These are phyloP conservation scores for Okapia johnstoni DNA, from an alignment of 2,113 vertebrate species.

Conservation along the genomic window DNA sequence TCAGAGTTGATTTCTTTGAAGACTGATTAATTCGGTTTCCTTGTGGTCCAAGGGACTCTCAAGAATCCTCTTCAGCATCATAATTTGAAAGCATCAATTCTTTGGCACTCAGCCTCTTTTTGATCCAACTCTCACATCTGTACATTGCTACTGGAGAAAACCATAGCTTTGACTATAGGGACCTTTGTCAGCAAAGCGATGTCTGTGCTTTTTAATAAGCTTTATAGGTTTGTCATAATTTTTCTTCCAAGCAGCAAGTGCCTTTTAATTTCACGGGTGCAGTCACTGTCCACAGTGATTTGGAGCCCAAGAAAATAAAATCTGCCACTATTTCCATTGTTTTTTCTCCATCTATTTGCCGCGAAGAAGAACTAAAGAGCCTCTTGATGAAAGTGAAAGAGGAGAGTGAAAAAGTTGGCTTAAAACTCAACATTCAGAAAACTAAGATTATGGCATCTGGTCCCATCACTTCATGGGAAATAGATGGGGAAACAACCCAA, in stretches of 20 bases:
- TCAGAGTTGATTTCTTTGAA: not conserved
- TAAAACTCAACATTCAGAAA: too few relatives aligned
- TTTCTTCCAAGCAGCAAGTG: not conserved
- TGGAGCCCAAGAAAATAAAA: not conserved
- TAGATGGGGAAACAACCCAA: too few relatives aligned
- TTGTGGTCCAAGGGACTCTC: not conserved
- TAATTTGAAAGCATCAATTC: not conserved
- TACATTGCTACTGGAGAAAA: not conserved
- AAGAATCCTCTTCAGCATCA: not conserved
- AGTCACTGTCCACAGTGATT: not conserved
- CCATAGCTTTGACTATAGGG: not conserved
- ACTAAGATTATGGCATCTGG: too few relatives aligned
- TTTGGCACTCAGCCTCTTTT: not conserved
- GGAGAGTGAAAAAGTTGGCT: too few relatives aligned
- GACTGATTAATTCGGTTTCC: not conserved
- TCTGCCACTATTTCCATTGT: not conserved
- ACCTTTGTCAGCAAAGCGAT: not conserved
- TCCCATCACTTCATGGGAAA: too few relatives aligned
- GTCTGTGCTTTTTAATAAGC: not conserved
- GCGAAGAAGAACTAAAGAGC: not conserved
- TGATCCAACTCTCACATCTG: not conserved
- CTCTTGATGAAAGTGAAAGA: too few relatives aligned
- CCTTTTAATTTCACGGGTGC: not conserved
- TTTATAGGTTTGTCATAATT: not conserved
- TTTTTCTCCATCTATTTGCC: not conserved